Conservation (phyloP, 2,797 vertebrate species). For the Gymnopithys bicolor region DNA sequence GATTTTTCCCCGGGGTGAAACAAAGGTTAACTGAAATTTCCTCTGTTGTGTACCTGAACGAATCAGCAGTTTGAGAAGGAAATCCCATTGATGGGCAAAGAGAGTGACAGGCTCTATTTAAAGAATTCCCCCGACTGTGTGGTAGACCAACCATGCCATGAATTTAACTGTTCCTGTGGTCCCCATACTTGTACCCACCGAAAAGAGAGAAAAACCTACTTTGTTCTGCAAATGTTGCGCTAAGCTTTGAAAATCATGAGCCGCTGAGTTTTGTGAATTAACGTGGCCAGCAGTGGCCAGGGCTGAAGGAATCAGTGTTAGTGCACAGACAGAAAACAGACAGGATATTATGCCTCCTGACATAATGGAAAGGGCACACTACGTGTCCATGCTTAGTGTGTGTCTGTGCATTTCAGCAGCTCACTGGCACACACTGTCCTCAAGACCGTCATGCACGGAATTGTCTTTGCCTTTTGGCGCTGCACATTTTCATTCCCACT, state of each 20-base stretch:
- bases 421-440: neutral
- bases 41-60: constrained; percentile 86
- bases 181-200: constrained; percentile 80
- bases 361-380: neutral
- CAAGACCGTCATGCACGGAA: neutral
- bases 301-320: constrained; percentile 56
- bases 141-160: constrained; percentile 85
- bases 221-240: constrained; percentile 80
- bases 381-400: neutral
- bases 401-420: neutral
- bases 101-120: constrained; percentile 87
- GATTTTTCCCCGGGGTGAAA: constrained; percentile 85
- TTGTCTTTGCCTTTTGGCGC: neutral
- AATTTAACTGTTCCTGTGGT: constrained; percentile 87
- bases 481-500: neutral
- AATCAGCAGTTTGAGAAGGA: constrained; percentile 87
- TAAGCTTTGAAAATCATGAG: constrained; percentile 82
- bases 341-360: constrained; percentile 57
- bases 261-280: constrained; percentile 76
- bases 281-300: constrained; percentile 63
- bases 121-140: constrained; percentile 85
- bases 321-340: constrained; percentile 62
- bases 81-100: constrained; percentile 84
- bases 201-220: constrained; percentile 78
- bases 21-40: constrained; percentile 88